A percentile compares a stretch with the other conserved stretches of the same genome.
Evolutionary conservation across 2,113 vertebrate genomes (phyloP).

Genomic region (Chloropsis cyanopogon): DNA sequence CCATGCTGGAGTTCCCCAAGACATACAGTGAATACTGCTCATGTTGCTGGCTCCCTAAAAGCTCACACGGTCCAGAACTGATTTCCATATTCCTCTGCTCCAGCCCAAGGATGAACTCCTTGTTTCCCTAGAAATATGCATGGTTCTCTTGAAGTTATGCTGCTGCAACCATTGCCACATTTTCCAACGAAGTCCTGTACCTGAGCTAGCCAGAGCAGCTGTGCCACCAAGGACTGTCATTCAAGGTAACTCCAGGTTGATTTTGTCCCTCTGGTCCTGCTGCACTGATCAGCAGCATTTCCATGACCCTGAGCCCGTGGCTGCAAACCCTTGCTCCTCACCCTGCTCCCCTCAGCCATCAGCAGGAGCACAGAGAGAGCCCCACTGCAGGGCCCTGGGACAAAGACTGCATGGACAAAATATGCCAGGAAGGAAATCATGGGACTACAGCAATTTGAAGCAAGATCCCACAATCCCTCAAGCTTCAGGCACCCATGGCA

Average conservation of each 20-base stretch:
- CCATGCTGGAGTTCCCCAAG: background rate
- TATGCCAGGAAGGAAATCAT: background rate
- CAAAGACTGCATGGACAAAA: background rate
- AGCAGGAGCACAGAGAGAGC: accelerated
- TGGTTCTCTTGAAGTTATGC: background rate
- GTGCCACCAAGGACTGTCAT: background rate
- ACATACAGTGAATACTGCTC: background rate
- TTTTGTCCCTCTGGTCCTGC: background rate
- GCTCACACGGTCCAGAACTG: background rate
- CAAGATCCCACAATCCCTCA: background rate
- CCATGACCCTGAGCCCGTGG: background rate
- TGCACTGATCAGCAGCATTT: background rate
- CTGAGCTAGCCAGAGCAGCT: background rate
- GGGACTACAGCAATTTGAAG: background rate
- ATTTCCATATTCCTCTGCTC: background rate
- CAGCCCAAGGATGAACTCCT: background rate
- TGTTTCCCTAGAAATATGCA: background rate
- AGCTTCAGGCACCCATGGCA: background rate
- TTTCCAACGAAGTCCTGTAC: background rate
- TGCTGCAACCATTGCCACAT: background rate
- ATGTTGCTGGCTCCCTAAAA: background rate
- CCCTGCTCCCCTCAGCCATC: background rate
- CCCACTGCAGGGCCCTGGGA: background rate
- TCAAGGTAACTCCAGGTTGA: background rate
- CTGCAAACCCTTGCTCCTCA: background rate